Percentiles rank a stretch among this genome's conserved stretches.
Evolutionary conservation across 2,797 vertebrate genomes (phyloP).

Genomic region (Trachurus trachurus): DNA sequence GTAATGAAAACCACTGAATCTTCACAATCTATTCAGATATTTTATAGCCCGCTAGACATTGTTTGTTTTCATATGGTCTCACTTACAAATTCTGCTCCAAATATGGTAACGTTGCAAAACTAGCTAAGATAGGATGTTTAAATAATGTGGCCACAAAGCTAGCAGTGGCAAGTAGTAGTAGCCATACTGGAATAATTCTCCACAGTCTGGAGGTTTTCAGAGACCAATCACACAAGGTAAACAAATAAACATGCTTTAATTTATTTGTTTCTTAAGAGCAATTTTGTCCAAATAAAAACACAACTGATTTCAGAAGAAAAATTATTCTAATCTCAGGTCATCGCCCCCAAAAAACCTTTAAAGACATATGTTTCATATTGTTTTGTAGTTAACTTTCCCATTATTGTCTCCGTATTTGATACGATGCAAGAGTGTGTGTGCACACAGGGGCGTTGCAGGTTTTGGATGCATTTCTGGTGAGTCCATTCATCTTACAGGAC

Average conservation of each 20-base stretch:
- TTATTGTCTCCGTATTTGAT: constrained; percentile 19
- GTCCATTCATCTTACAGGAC: constrained; percentile 26
- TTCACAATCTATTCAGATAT: no score
- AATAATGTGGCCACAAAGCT: background rate
- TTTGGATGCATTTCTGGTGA: constrained; percentile 29
- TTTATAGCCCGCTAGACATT: no score
- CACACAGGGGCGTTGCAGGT: constrained; percentile 1
- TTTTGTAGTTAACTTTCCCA: background rate
- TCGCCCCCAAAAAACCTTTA: background rate
- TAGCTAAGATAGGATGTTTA: background rate
- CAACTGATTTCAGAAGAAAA: background rate
- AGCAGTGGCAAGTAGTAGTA: background rate
- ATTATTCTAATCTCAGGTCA: background rate
- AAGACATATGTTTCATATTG: constrained; percentile 10
- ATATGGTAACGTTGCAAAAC: background rate
- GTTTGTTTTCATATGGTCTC: background rate
- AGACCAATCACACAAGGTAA: background rate
- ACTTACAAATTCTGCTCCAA: background rate
- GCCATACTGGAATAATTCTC: background rate
- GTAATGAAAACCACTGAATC: no score
- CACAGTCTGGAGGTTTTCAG: background rate
- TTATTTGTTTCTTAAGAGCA: background rate
- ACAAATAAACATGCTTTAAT: background rate
- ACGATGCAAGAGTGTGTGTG: constrained; percentile 16
- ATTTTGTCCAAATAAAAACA: background rate